These are phyloP conservation scores for Cladorhizidae sp. DNA, from an alignment of 37 sponge, comb jelly and placozoan genomes.

Conservation along the genomic window DNA sequence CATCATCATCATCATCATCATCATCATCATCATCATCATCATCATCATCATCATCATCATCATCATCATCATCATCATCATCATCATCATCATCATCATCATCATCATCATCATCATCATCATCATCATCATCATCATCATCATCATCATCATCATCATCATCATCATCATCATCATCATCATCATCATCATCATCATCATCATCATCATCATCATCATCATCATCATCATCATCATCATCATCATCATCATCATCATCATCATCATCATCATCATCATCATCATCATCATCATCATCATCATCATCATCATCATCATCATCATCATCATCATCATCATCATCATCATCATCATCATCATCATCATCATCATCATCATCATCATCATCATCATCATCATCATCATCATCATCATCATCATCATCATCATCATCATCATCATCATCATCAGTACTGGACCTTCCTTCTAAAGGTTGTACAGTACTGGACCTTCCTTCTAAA, in stretches of 20 bases:
- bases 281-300: slow-evolving; percentile 2
- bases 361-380: slow-evolving; percentile 4
- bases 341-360: background rate
- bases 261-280: slow-evolving; percentile 4
- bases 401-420: slow-evolving; percentile 4
- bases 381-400: background rate
- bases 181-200: slow-evolving; percentile 4
- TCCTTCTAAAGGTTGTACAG: too few species aligned
- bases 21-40: slow-evolving; percentile 2
- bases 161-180: background rate
- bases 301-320: slow-evolving; percentile 2
- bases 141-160: slow-evolving; percentile 2
- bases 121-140: background rate
- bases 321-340: background rate
- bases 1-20: background rate
- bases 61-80: background rate
- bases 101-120: slow-evolving; percentile 2
- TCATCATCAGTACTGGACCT: background rate
- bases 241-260: background rate
- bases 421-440: background rate
- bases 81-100: background rate
- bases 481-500: too few species aligned
- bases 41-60: background rate
- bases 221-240: slow-evolving; percentile 4
- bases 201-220: slow-evolving; percentile 4